phyloP scores from a whole-genome alignment of 2,113 vertebrate genomes.

The Hiodon tergisus region DNA sequence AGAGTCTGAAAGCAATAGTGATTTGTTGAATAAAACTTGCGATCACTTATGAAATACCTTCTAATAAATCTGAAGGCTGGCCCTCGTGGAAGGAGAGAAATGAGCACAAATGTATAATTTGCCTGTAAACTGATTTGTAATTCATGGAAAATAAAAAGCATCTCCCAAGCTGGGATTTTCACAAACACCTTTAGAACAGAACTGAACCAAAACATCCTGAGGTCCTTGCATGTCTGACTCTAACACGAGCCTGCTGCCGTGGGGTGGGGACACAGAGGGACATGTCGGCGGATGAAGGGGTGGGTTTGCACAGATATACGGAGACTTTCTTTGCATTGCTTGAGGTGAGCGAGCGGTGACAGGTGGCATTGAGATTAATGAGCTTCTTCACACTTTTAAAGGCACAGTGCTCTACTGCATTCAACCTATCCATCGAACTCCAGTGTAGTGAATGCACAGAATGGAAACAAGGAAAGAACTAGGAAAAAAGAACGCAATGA shows the following conservation, averaged over 20 bases:
- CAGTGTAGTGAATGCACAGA: no score
- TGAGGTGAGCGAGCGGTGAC: no score
- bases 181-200: not conserved
- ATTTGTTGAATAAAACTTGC: constrained; percentile 24
- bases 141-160: constrained; percentile 28
- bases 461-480: no score
- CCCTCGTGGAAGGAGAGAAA: constrained; percentile 25
- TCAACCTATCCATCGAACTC: no score
- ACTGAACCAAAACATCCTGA: not conserved
- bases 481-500: no score
- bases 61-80: constrained; percentile 20
- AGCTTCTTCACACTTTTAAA: no score
- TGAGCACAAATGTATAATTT: constrained; percentile 17
- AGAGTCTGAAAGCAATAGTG: constrained; percentile 26
- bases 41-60: constrained; percentile 15
- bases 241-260: not conserved
- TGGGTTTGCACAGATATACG: not conserved
- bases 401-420: no score
- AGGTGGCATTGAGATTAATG: no score
- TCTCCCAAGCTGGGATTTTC: constrained; percentile 21
- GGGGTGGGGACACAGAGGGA: not conserved
- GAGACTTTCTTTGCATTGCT: not conserved
- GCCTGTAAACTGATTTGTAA: constrained; percentile 28
- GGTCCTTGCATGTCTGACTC: not conserved
- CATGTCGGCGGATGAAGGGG: not conserved